Percentiles rank a stretch among this genome's conserved stretches.
phyloP scores from a whole-genome alignment of 1,140 invertebrate species.

The Drosophila pseudoananassae region DNA sequence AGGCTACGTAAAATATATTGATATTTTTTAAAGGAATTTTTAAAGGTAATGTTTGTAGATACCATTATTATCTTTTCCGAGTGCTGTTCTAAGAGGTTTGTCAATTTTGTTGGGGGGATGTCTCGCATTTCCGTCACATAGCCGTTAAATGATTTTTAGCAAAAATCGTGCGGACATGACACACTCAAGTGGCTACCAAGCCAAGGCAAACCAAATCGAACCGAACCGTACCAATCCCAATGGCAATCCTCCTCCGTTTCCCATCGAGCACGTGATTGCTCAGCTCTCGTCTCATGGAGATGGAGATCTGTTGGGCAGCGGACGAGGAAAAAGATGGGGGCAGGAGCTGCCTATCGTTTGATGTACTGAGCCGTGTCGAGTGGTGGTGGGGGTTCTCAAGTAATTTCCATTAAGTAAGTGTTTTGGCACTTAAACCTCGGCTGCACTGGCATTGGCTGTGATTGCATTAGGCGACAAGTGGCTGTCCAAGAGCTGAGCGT shows the following conservation, averaged over 20 bases:
- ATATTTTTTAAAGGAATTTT: too few species aligned
- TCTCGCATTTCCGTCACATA: slow-evolving; percentile 68
- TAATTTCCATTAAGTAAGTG: slow-evolving; percentile 82
- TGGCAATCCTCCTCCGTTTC: not conserved
- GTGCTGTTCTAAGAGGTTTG: slow-evolving; percentile 25
- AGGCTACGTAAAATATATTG: too few species aligned
- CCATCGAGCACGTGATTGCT: slow-evolving; percentile 64
- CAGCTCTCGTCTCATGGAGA: slow-evolving; percentile 34
- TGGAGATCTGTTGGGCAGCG: not conserved
- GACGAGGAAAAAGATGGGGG: not conserved
- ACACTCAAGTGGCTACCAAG: slow-evolving; percentile 70
- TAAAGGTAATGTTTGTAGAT: too few species aligned
- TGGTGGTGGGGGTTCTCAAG: slow-evolving; percentile 50
- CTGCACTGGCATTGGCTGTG: slow-evolving; percentile 66
- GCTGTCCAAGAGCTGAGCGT: slow-evolving; percentile 19
- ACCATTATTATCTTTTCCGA: not conserved
- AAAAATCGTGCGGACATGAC: slow-evolving; percentile 81
- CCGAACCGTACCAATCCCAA: slow-evolving; percentile 1
- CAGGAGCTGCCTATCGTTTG: slow-evolving; percentile 42
- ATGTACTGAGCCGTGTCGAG: slow-evolving; percentile 51
- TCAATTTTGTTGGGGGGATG: slow-evolving; percentile 29
- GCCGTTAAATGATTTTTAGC: slow-evolving; percentile 80
- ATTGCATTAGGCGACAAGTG: slow-evolving; percentile 64
- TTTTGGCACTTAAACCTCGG: slow-evolving; percentile 68
- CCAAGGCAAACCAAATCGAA: slow-evolving; percentile 8